These are phyloP conservation scores for Pogonomyrmex barbatus DNA, from an alignment of 1,140 invertebrate genomes.

Conservation along the genomic window DNA sequence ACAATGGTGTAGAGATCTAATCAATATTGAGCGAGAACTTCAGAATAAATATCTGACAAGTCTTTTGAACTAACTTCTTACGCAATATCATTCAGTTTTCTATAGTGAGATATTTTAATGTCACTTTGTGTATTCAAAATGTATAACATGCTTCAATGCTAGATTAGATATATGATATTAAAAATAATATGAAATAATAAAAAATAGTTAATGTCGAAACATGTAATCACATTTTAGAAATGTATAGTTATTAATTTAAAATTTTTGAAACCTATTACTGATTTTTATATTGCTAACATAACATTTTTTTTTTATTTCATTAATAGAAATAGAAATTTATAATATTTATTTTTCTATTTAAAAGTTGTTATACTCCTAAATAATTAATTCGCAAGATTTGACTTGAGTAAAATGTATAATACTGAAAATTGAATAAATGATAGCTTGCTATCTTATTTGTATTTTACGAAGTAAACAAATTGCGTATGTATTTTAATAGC, in stretches of 20 bases:
- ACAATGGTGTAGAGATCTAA: slow-evolving; percentile 10
- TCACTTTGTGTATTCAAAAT: neutral
- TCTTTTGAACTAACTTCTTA: neutral
- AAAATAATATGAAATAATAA: slow-evolving; percentile 1
- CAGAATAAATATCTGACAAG: neutral
- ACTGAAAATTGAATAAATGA: neutral
- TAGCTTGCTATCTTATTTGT: neutral
- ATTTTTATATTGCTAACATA: neutral
- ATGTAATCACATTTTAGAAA: neutral
- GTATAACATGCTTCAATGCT: neutral
- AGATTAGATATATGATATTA: neutral
- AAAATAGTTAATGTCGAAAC: neutral
- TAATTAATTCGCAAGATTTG: neutral
- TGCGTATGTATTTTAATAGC: neutral
- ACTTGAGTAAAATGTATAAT: neutral
- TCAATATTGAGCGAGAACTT: neutral
- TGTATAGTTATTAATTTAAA: neutral
- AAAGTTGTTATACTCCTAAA: neutral
- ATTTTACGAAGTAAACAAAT: neutral
- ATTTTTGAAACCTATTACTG: neutral
- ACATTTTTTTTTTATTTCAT: neutral
- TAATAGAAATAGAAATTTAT: neutral
- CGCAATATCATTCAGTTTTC: neutral
- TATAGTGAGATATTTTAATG: neutral
- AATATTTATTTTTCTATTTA: neutral